These are phyloP conservation scores for Tetanocera ferruginea DNA, from an alignment of 2,888 invertebrate genomes.

Conservation along the genomic window DNA sequence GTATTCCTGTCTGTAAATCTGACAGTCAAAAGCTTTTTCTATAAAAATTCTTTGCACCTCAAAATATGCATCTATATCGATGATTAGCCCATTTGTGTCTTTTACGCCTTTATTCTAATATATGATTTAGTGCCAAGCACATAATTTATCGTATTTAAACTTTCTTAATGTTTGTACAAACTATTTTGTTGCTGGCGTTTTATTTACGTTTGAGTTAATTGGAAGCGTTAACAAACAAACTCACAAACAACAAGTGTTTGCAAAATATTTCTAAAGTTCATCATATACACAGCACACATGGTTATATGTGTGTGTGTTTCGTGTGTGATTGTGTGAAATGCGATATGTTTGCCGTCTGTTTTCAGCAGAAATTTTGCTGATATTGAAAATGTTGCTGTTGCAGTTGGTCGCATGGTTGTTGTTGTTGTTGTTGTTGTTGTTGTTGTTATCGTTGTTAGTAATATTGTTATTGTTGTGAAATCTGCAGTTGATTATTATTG, in stretches of 20 bases:
- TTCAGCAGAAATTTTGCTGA: slow-evolving; percentile 35
- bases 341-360: slow-evolving; percentile 43
- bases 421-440: slow-evolving; percentile 26
- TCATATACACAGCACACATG: slow-evolving; percentile 10
- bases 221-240: not conserved
- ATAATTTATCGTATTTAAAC: not conserved
- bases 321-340: slow-evolving; percentile 29
- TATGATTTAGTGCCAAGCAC: too few species aligned
- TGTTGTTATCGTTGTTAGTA: slow-evolving; percentile 5
- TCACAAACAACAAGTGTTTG: slow-evolving; percentile 35
- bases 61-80: too few species aligned
- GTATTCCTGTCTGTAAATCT: too few species aligned
- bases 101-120: too few species aligned
- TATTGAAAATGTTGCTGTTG: slow-evolving; percentile 19
- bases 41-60: too few species aligned
- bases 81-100: too few species aligned
- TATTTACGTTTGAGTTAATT: slow-evolving; percentile 7
- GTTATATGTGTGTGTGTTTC: slow-evolving; percentile 6
- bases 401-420: slow-evolving; percentile 47
- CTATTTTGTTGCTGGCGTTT: not conserved
- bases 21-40: too few species aligned
- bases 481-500: slow-evolving; percentile 40
- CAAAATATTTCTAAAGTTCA: slow-evolving; percentile 40
- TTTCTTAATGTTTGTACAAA: not conserved
- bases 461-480: slow-evolving; percentile 38